Evolutionary conservation across 2,797 vertebrate genomes (phyloP), one percentile per base, ranked within the genome.

Genomic region (Protosalanx chinensis): DNA sequence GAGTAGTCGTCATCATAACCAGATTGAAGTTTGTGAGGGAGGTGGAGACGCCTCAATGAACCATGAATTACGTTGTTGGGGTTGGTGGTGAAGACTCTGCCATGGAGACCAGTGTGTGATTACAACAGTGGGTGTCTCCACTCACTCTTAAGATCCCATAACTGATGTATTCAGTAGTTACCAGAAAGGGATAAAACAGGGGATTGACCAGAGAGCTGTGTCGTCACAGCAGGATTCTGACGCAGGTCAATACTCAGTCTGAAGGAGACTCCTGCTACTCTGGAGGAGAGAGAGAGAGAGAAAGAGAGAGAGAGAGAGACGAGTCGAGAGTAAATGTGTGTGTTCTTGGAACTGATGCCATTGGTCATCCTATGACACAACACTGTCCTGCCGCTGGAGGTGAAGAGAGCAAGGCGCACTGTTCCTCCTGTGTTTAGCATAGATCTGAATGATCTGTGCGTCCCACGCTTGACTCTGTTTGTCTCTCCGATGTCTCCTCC

Each of bases 51-150:
- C 6, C 58, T 84, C 72, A n/a, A 71, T 64, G 73, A 88, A 86
- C 88, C 85, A 85, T 88, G 83, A 88, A 88, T 90, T 83, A 89
- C 81, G 77, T 85, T 89, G 85, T 85, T 79, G 80, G 83, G 83
- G 70, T 77, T 72, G 75, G 87, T 76, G 90, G 89, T 88, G 85
- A 16, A 74, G 68, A 83, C 79, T 70, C 82, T 88, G 90, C 91
- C 83, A 88, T 90, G 87, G 78, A 51, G 75, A 79, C 68, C 62
- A 79, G 74, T 82, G 74, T 78, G 81, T 85, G 64, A 58, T 77
- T 79, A 74, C 78, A 79, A 81, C 65, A 68, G 70, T 51, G 64
- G 62, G 80, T 78, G 81, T 86, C 64, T 84, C 72, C 74, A 30
- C 27, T 51, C 15, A 70, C 79, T 81, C 59, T 73, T 72, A 41